Conservation (phyloP, 2,797 vertebrate genomes). For the Aplochiton taeniatus region DNA sequence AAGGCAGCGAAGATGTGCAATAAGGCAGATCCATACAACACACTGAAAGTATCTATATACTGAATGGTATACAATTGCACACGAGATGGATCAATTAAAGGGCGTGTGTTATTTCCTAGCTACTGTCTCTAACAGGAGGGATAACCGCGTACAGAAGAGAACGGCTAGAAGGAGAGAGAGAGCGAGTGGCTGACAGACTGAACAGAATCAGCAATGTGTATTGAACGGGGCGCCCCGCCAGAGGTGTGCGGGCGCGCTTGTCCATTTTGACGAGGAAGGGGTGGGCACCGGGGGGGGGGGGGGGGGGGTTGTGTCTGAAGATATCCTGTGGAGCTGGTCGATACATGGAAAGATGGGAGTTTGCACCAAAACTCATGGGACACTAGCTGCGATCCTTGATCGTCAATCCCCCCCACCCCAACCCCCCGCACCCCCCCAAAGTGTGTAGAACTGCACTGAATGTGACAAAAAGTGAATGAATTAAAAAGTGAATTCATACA, state of each 20-base stretch:
- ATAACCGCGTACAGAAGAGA: not conserved
- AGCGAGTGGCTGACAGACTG: not conserved
- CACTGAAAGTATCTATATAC: slow-evolving; percentile 46
- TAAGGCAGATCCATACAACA: slow-evolving; percentile 88
- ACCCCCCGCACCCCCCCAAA: no score
- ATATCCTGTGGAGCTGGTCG: no score
- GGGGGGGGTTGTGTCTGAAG: no score
- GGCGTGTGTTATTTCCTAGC: slow-evolving; percentile 62
- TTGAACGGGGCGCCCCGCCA: slow-evolving; percentile 5
- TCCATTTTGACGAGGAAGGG: no score
- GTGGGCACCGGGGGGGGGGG: no score
- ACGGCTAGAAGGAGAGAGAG: not conserved
- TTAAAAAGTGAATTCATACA: slow-evolving; percentile 18
- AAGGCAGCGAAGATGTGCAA: slow-evolving; percentile 90
- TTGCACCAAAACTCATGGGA: slow-evolving; percentile 2
- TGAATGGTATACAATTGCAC: slow-evolving; percentile 59
- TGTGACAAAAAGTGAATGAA: not conserved
- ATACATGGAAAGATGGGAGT: no score
- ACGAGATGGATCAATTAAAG: slow-evolving; percentile 74
- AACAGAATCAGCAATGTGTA: not conserved
- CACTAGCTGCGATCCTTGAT: slow-evolving; percentile 53
- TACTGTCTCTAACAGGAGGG: slow-evolving; percentile 33
- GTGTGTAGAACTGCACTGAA: slow-evolving; percentile 6
- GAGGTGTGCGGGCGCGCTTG: not conserved
- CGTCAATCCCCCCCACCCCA: slow-evolving; percentile 56